Evolutionary conservation across 2,113 vertebrate genomes (phyloP), one percentile per base, ranked within the genome.

Genomic region (Centropus unirufus): DNA sequence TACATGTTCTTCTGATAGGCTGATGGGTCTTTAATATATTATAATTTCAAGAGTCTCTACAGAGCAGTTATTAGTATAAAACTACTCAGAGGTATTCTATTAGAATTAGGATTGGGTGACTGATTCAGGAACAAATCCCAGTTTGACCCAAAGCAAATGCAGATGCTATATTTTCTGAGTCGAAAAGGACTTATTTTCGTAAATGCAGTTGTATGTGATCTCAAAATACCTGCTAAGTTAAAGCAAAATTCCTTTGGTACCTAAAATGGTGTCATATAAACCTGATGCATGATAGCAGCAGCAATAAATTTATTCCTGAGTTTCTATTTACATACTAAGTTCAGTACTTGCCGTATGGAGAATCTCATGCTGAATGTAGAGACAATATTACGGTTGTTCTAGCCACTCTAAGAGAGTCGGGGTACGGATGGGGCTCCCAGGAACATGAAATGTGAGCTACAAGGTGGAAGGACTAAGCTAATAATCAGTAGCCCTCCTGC

Each of bases 1-100:
- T 97, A 90, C 97, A 95, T 97, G 96, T 98, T 97, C 97, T 96
- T 97, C 95, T 96, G 93, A 97, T 97, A 97, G 97, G 94, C 95
- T 96, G 97, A 97, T 98, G 88, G 67, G 88, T 97, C 93, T 97
- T 98, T 96, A 97, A 97, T 98, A 97, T 95, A 97, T 97, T 98
- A 97, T 94, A 97, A 97, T 98, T 97, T 97, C 95, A 97, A 92
- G 91, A 96, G 95, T 97, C 97, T 97, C 96, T 87, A 92, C 80
- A 97, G 97, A 97, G 91, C 95, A 94, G 90, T 97, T 97, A 97
- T 97, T 97, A 96, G 96, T 96, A 85, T 90, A 93, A 95, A 97
- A 96, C 88, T 96, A 63, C 92, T 97, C 95, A 95, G 79, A 97
- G 94, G 69, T 96, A 95, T 98, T 97, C 97, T 94, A 32, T 97